Evolutionary conservation across 1,140 invertebrate species (phyloP), one percentile per base, ranked within the genome.

Genomic region (Trinorchestia longiramus): DNA sequence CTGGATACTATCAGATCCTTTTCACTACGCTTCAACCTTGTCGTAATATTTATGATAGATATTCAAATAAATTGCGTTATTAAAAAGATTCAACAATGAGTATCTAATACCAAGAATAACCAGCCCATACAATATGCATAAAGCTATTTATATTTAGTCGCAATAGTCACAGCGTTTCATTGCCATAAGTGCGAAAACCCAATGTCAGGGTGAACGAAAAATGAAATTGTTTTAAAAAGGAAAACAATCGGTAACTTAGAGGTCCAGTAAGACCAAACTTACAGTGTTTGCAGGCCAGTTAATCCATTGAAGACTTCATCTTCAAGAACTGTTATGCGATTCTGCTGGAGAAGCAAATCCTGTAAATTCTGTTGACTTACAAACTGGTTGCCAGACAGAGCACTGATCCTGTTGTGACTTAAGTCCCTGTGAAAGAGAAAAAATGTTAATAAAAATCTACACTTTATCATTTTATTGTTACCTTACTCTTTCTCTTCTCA

Each of bases 311-410:
- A 99, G 53, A 98, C 98, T 97, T 98, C 98, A 95, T 98, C 97
- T 0, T 98, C 98, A 97, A 99, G 98, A 57, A 97, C 97, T 96
- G 98, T 97, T 96, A 99, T 98, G 91, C 98, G 98, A 97, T 99
- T 99, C 97, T 98, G 98, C 43, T 98, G 98, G 87, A 99, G 97
- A 92, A 99, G 98, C 57, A 99, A 97, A 98, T 99, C 99, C 96
- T 98, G 98, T 95, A 99, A 97, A 95, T 98, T 98, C 43, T 97
- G 97, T 96, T 99, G 98, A 43, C 98, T 98, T 44, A 97, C 97
- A 97, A 99, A 99, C 0, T 98, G 98, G 62, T 97, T 97, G 8
- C 98, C 98, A 92, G 98, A 98, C 95, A 99, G 97, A 3, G 98
- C 97, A 87, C 97, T 97, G 97, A 99, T 98, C 97, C 97, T 97